Conservation (phyloP, 1,140 invertebrate genomes). For the Penaeus indicus region DNA sequence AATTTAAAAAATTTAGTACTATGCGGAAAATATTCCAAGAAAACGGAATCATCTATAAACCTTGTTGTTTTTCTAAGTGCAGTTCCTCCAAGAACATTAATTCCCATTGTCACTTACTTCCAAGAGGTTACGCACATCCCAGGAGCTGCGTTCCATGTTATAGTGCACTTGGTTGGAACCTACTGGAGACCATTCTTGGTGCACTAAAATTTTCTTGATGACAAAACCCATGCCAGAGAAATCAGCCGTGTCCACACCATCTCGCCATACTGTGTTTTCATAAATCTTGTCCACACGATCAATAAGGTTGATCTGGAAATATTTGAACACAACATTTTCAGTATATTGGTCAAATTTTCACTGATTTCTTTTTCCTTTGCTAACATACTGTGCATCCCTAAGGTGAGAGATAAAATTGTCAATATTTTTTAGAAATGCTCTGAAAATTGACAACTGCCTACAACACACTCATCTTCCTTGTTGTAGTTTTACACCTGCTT, state of each 20-base stretch:
- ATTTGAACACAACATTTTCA: background rate
- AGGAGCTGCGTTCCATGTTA: slow-evolving; percentile 92
- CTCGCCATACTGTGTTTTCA: slow-evolving; percentile 92
- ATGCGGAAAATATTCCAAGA: too few relatives aligned
- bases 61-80: too few relatives aligned
- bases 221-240: slow-evolving; percentile 93
- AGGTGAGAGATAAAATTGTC: too few relatives aligned
- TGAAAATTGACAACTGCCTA: too few relatives aligned
- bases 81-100: too few relatives aligned
- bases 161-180: slow-evolving; percentile 91
- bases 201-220: slow-evolving; percentile 94
- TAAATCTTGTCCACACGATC: slow-evolving; percentile 95
- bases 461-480: too few relatives aligned
- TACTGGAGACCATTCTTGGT: slow-evolving; percentile 88
- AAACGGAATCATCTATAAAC: too few relatives aligned
- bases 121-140: slow-evolving; percentile 90
- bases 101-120: slow-evolving; percentile 76
- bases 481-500: too few relatives aligned
- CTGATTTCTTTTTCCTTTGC: background rate
- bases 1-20: too few relatives aligned
- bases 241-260: slow-evolving; percentile 82
- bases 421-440: too few relatives aligned
- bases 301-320: slow-evolving; percentile 88
- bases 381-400: too few relatives aligned
- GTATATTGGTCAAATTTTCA: background rate